A percentile compares a stretch with the other conserved stretches of the same genome.
phyloP scores from a whole-genome alignment of 2,797 vertebrate species.

The Neoniphon sammara region DNA sequence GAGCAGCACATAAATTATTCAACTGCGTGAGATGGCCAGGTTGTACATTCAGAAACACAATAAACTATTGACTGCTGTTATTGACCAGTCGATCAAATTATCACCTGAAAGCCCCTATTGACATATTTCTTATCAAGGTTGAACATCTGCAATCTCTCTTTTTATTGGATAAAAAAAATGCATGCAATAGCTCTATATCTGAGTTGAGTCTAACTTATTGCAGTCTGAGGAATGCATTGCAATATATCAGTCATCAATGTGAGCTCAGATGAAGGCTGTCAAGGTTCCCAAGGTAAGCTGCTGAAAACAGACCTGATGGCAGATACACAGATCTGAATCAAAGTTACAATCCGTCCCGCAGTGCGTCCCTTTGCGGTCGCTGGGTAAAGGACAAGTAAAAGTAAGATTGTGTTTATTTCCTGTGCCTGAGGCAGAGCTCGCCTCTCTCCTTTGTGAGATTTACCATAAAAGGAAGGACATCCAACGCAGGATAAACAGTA shows the following conservation, averaged over 20 bases:
- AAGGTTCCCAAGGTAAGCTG: not conserved
- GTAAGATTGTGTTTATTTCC: too few relatives aligned
- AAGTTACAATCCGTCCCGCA: not conserved
- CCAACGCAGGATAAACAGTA: not conserved
- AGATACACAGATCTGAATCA: not conserved
- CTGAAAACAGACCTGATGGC: not conserved
- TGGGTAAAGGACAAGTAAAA: too few relatives aligned
- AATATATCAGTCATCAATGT: constrained; percentile 2
- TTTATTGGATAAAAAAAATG: constrained; percentile 21
- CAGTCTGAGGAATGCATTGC: constrained; percentile 22
- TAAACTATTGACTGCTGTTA: too few relatives aligned
- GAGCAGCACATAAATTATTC: too few relatives aligned
- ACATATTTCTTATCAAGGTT: not conserved
- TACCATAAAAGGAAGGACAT: not conserved
- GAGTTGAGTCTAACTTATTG: constrained; percentile 3
- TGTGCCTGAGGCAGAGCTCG: too few relatives aligned
- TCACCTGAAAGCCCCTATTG: too few relatives aligned
- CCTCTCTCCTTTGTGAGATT: not conserved
- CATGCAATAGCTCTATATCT: not conserved
- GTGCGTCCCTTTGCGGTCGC: not conserved
- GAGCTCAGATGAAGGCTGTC: constrained; percentile 9
- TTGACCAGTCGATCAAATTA: too few relatives aligned
- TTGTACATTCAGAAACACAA: too few relatives aligned
- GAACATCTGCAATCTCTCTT: not conserved
- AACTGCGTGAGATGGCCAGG: too few relatives aligned